phyloP scores from a whole-genome alignment of 2,888 invertebrate genomes.

The Teleogryllus oceanicus region DNA sequence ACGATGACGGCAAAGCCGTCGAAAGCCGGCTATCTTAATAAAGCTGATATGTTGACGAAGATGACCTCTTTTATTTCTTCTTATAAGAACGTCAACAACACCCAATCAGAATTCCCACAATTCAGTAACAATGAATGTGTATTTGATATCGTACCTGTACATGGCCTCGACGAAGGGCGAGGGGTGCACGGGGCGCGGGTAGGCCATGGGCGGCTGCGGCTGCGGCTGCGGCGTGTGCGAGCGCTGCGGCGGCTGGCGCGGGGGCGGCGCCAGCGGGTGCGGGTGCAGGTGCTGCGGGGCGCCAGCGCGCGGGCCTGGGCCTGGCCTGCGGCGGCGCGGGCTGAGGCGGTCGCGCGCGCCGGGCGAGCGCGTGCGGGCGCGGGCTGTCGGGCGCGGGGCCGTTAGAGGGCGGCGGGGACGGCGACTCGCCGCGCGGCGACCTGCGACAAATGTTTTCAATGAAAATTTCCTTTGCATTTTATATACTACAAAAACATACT shows the following conservation, averaged over 20 bases:
- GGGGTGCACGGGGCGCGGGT: conserved; percentile 80
- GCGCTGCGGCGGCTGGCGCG: background rate
- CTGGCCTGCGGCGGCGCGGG: background rate
- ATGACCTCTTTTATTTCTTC: too few relatives aligned
- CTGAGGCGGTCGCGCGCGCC: conserved; percentile 39
- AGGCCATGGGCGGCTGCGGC: conserved; percentile 61
- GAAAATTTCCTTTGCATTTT: too few relatives aligned
- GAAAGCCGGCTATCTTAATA: too few relatives aligned
- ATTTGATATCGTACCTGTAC: too few relatives aligned
- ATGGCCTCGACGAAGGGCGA: conserved; percentile 65
- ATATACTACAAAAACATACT: too few relatives aligned
- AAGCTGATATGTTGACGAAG: too few relatives aligned
- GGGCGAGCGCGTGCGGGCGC: conserved; percentile 41
- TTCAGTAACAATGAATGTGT: too few relatives aligned
- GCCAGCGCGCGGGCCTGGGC: background rate
- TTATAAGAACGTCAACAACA: too few relatives aligned
- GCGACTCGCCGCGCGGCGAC: conserved; percentile 44
- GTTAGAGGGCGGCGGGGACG: conserved; percentile 49
- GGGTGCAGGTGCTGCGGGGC: background rate
- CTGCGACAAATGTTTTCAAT: too few relatives aligned
- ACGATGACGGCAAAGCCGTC: too few relatives aligned
- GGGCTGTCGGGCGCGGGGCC: conserved; percentile 42
- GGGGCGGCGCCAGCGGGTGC: background rate
- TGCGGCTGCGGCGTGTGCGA: background rate
- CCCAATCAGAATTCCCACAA: too few relatives aligned